These are phyloP conservation scores for Anguilla anguilla DNA, from an alignment of 2,797 vertebrate genomes.

Conservation along the genomic window DNA sequence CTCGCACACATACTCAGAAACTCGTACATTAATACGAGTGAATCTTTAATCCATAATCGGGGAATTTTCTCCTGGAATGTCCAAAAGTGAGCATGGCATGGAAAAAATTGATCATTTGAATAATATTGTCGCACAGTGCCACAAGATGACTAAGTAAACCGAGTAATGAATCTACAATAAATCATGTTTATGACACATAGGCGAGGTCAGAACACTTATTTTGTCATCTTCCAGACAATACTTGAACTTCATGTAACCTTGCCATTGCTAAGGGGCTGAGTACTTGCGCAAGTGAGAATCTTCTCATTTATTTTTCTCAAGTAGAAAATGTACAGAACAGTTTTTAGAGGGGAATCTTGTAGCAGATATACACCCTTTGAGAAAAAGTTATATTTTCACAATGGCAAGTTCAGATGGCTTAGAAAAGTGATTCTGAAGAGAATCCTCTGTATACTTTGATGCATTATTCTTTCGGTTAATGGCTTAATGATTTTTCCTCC, in stretches of 20 bases:
- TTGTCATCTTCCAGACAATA: background rate
- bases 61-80: background rate
- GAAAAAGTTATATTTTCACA: background rate
- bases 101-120: background rate
- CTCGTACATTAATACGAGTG: background rate
- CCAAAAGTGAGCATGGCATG: background rate
- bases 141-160: background rate
- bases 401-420: slow-evolving; percentile 6
- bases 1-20: background rate
- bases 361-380: background rate
- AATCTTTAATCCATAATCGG: background rate
- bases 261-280: background rate
- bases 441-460: background rate
- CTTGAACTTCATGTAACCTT: background rate
- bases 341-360: background rate
- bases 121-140: background rate
- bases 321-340: background rate
- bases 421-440: background rate
- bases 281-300: background rate
- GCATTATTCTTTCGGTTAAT: background rate
- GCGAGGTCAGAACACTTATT: background rate
- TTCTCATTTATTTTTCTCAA: background rate
- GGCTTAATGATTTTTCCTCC: background rate
- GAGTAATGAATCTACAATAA: background rate
- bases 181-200: background rate